Base-by-base conservation (phyloP, 2,888 invertebrate genomes). In the Dryomyza anilis region DNA sequence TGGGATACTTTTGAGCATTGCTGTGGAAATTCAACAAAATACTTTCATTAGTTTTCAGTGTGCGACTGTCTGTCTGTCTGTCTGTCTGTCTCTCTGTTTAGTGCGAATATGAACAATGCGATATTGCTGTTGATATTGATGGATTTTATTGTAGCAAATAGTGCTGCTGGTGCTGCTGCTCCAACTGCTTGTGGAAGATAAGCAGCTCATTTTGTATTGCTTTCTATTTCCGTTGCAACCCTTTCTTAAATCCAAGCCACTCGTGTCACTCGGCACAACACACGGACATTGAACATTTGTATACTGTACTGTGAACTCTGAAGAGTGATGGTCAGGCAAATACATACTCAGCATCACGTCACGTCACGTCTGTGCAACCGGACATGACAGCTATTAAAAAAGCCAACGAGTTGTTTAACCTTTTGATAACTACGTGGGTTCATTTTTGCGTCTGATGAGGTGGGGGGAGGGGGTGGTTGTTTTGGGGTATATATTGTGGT, bases 121-220 rank as follows among this genome's bases (percentile, higher is more conserved):
- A 71, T 71, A 69, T 71, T 69, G 70, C 71, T 68, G 71, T 69
- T 33, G 33, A 14, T 19, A 48, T 50, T 50, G 25, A 50, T 23
- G 50, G n/a, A 14, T n/a, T 52, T 52, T 23, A 52, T 52, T 52
- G 52, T 27, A 27, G 52, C 55, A 23, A 36, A 25, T 56, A 39
- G 10, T 56, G 19, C n/a, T 33, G 16, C 10, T 36, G 14, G 19
- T 16, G 25, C n/a, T n/a, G n/a, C n/a, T n/a, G n/a, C n/a, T n/a
- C n/a, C n/a, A n/a, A n/a, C n/a, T n/a, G n/a, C n/a, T n/a, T n/a
- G n/a, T n/a, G n/a, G n/a, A n/a, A n/a, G n/a, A n/a, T n/a, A n/a
- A n/a, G n/a, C n/a, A n/a, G n/a, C 10, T 30, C n/a, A 14, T 36
- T 50, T 50, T 14, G 39, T 25, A 46, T 14, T 61, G 64, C 29